Percentiles rank a stretch among this genome's conserved stretches.
Evolutionary conservation across 2,888 invertebrate species (phyloP).

Genomic region (Cataglyphis cursor): DNA sequence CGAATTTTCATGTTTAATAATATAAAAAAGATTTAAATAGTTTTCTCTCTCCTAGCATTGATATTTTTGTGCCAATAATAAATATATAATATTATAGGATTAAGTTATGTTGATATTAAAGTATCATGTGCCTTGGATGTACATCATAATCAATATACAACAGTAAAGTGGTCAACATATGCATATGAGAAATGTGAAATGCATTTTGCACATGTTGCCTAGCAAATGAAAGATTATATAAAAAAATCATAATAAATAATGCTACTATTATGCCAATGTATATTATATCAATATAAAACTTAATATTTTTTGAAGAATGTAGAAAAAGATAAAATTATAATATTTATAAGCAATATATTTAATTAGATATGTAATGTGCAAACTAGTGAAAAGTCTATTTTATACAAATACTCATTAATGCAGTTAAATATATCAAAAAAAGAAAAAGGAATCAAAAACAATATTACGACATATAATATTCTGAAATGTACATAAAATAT

Average conservation of each 20-base stretch:
- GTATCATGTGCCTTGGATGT: constrained; percentile 29
- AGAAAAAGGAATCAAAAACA: neutral
- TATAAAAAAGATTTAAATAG: constrained; percentile 23
- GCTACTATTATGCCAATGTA: constrained; percentile 22
- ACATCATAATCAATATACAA: neutral
- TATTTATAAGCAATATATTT: neutral
- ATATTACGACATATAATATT: constrained; percentile 33
- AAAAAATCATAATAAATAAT: constrained; percentile 7
- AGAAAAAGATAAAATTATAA: neutral
- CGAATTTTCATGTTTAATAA: constrained; percentile 62
- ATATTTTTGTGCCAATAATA: constrained; percentile 55
- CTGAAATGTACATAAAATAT: constrained; percentile 11
- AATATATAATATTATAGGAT: constrained; percentile 27
- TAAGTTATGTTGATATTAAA: constrained; percentile 25
- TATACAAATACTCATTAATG: constrained; percentile 10
- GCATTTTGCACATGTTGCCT: constrained; percentile 7
- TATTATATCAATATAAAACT: neutral
- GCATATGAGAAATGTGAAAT: neutral
- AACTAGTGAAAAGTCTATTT: constrained; percentile 10
- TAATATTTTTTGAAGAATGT: neutral
- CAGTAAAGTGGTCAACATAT: neutral
- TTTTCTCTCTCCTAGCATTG: constrained; percentile 55
- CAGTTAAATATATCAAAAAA: constrained; percentile 4
- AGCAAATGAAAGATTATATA: constrained; percentile 1
- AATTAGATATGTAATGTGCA: neutral